Base-by-base conservation (phyloP, 2,888 invertebrate species). In the Aporophyla nigra region DNA sequence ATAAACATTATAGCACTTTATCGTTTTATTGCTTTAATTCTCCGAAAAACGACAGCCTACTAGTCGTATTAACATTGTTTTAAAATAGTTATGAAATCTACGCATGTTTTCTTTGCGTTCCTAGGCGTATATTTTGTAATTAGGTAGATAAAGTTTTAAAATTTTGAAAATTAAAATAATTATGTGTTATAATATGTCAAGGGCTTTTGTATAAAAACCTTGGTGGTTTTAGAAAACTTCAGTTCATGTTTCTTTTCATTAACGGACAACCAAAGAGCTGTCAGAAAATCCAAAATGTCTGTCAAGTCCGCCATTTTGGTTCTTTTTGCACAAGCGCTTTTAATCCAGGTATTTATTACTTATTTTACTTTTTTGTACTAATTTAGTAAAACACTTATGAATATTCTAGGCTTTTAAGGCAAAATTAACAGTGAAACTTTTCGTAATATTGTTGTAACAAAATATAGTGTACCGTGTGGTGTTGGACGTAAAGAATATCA, bases 241-340 rank as follows among this genome's bases (percentile, higher is more conserved):
- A 78, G 54, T 69, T 24, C 7, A 66, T 66, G 19, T 54, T 70
- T 53, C 16, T 51, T 27, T n/a, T 40, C 21, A 16, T 33, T 24
- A 21, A 46, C 54, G 1, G 19, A n/a, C 3, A 58, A 51, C 19
- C 46, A 19, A 61, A 40, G 19, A 21, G n/a, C 0, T 43, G 27
- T n/a, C 10, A 1, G n/a, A 54, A 62, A 21, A 62, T 16, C 61
- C 76, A 74, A 33, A 0, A 85, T 85, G 86, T 66, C 68, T 53
- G 79, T 69, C 24, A 86, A 78, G 21, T 12, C 27, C 16, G 40
- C 59, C 61, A 53, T 81, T 12, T 43, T 80, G 12, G n/a, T 80
- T 7, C 12, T 84, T 53, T 78, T 56, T 63, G 80, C 80, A 40
- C 77, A 78, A 59, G 82, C 84, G 71, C 78, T 86, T 24, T 69